phyloP scores from a whole-genome alignment of 2,113 vertebrate genomes.

The Nothoprocta perdicaria region DNA sequence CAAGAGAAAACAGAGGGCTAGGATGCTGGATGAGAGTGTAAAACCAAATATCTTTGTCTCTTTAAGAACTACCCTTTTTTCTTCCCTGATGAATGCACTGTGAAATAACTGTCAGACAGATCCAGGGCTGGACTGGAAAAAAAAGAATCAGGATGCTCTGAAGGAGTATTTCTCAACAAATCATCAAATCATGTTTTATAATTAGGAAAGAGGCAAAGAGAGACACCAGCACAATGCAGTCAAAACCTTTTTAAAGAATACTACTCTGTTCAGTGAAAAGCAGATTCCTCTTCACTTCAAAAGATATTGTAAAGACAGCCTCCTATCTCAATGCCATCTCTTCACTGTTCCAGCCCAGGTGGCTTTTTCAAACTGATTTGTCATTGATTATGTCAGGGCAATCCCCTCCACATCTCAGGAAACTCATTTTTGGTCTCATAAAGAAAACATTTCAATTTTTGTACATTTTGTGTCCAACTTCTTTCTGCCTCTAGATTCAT shows the following conservation, averaged over 20 bases:
- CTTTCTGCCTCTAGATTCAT: neutral
- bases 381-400: neutral
- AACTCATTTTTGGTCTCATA: neutral
- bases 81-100: neutral
- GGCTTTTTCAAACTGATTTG: neutral
- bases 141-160: neutral
- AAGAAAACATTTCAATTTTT: neutral
- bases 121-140: neutral
- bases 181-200: neutral
- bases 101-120: neutral
- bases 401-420: accelerated
- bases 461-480: neutral
- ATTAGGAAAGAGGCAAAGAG: neutral
- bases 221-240: neutral
- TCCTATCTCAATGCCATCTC: neutral
- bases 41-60: neutral
- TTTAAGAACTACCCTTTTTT: neutral
- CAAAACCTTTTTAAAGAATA: neutral
- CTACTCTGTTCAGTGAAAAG: neutral
- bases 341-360: accelerated
- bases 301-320: neutral
- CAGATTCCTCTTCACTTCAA: neutral
- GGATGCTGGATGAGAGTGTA: neutral
- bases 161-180: neutral
- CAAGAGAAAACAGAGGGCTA: neutral